phyloP scores from a whole-genome alignment of 2,888 invertebrate species.

The Lingula anatina region DNA sequence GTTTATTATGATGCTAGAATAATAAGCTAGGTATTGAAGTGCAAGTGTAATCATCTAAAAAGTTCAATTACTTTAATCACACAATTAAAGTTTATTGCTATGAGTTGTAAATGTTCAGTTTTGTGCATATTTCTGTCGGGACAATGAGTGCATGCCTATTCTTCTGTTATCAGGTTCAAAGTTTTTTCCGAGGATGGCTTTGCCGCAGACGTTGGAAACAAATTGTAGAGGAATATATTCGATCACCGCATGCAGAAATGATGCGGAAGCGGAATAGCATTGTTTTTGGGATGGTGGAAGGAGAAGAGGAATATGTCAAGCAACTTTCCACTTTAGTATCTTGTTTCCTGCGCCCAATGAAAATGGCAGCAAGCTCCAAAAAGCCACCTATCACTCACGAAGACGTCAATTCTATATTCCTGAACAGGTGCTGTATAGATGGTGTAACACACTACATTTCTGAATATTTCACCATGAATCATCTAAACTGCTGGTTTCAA shows the following conservation, averaged over 20 bases:
- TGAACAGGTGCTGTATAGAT: constrained; percentile 76
- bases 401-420: constrained; percentile 88
- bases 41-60: no score
- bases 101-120: no score
- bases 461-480: no score
- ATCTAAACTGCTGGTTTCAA: no score
- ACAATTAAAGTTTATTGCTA: no score
- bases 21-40: no score
- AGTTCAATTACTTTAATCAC: no score
- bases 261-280: constrained; percentile 87
- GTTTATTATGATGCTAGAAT: no score
- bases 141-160: no score
- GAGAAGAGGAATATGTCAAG: constrained; percentile 87
- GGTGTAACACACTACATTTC: no score
- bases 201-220: constrained; percentile 89
- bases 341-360: constrained; percentile 76
- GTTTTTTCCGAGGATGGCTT: constrained; percentile 89
- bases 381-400: constrained; percentile 89
- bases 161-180: constrained; percentile 60
- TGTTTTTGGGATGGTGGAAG: constrained; percentile 72
- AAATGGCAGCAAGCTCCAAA: constrained; percentile 91
- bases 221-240: constrained; percentile 89
- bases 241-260: constrained; percentile 88
- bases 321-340: constrained; percentile 81
- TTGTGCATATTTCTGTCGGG: no score